Percentiles rank a stretch among this genome's conserved stretches.
Conservation (phyloP, 1,140 invertebrate species). For the Dufourea novaeangliae region DNA sequence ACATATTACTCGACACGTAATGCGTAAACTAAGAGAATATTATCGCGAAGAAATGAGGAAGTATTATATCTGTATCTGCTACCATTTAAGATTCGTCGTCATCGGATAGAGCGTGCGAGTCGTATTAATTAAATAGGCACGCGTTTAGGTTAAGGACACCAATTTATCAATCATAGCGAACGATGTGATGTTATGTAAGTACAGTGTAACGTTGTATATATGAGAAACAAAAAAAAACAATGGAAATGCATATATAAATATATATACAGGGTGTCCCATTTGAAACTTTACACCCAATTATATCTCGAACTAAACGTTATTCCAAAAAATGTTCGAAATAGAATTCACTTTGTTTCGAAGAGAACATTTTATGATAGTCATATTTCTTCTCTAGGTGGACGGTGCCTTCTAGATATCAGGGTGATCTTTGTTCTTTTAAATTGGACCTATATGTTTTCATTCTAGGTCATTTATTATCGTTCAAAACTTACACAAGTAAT, state of each 20-base stretch:
- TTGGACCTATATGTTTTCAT: no score
- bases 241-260: constrained; percentile 71
- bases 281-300: no score
- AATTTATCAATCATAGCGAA: constrained; percentile 77
- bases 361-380: no score
- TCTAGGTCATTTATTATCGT: no score
- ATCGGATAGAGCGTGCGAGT: constrained; percentile 34
- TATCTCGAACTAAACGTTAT: no score
- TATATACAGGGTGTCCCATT: no score
- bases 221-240: constrained; percentile 70
- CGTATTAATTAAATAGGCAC: constrained; percentile 24
- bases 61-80: constrained; percentile 15
- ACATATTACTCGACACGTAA: constrained; percentile 17
- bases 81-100: constrained; percentile 31
- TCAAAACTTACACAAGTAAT: no score
- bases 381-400: no score
- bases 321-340: no score
- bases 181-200: constrained; percentile 81
- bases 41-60: constrained; percentile 37
- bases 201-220: constrained; percentile 80
- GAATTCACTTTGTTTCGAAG: no score
- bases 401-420: no score
- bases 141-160: constrained; percentile 65
- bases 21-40: constrained; percentile 43
- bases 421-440: no score